Evolutionary conservation across 2,113 vertebrate species (phyloP).

Genomic region (Lepisosteus osseus): DNA sequence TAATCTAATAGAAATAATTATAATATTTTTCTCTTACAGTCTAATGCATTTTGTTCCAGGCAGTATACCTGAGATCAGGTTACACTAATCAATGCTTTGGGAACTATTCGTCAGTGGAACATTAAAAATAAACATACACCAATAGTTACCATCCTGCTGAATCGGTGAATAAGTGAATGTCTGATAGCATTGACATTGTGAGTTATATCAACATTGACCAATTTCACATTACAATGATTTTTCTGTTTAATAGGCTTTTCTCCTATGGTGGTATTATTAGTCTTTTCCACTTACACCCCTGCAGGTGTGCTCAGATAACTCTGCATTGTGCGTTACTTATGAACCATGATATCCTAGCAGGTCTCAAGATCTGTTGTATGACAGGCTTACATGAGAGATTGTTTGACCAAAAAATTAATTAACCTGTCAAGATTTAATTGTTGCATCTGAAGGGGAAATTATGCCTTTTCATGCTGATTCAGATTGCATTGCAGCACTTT

Average conservation of each 20-base stretch:
- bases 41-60: neutral
- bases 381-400: neutral
- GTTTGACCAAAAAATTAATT: neutral
- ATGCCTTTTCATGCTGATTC: neutral
- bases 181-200: neutral
- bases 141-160: neutral
- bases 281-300: neutral
- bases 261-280: neutral
- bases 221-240: neutral
- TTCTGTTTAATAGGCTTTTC: neutral
- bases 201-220: neutral
- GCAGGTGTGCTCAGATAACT: neutral
- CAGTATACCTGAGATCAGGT: neutral
- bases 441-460: neutral
- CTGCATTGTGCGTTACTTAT: neutral
- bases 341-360: neutral
- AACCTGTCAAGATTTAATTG: neutral
- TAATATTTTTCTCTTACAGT: neutral
- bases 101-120: neutral
- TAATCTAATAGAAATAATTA: neutral
- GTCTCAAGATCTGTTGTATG: neutral
- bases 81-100: neutral
- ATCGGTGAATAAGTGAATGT: neutral
- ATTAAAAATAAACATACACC: neutral
- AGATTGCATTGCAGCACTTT: neutral